A percentile compares a stretch with the other conserved stretches of the same genome.
Conservation (phyloP, 2,113 vertebrate genomes). For the Pelobates fuscus region DNA sequence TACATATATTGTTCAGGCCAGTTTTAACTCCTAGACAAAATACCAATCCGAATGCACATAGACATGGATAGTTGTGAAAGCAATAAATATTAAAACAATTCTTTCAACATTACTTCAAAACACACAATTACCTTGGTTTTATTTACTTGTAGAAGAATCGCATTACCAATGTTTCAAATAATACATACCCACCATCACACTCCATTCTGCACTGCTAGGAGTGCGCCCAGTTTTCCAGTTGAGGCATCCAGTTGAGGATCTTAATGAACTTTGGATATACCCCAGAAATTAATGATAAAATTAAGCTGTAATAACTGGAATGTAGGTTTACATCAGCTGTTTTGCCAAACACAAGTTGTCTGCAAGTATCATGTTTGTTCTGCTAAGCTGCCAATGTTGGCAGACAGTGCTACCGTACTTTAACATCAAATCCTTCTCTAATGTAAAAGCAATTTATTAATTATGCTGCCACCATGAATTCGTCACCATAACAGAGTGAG, state of each 20-base stretch:
- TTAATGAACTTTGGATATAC: slow-evolving; percentile 27
- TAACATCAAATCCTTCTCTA: neutral
- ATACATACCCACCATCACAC: too few relatives aligned
- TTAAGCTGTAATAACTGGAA: slow-evolving; percentile 14
- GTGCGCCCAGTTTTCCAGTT: too few relatives aligned
- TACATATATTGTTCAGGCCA: too few relatives aligned
- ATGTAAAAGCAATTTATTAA: neutral
- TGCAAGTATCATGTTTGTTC: slow-evolving; percentile 7
- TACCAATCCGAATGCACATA: too few relatives aligned
- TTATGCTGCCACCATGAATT: neutral
- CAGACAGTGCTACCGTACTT: neutral
- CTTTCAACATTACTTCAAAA: too few relatives aligned
- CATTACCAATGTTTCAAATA: too few relatives aligned
- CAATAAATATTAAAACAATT: too few relatives aligned
- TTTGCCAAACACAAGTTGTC: slow-evolving; percentile 28
- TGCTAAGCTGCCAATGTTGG: neutral
- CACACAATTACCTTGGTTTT: neutral
- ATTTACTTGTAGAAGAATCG: too few relatives aligned
- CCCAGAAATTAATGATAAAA: slow-evolving; percentile 17
- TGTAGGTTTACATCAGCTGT: slow-evolving; percentile 10
- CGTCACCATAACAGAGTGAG: neutral
- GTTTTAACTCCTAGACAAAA: too few relatives aligned
- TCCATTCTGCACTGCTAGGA: too few relatives aligned
- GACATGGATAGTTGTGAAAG: too few relatives aligned
- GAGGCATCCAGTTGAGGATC: neutral